Base-by-base conservation (phyloP, 2,888 invertebrate species). In the Ypsolopha scabrella region DNA sequence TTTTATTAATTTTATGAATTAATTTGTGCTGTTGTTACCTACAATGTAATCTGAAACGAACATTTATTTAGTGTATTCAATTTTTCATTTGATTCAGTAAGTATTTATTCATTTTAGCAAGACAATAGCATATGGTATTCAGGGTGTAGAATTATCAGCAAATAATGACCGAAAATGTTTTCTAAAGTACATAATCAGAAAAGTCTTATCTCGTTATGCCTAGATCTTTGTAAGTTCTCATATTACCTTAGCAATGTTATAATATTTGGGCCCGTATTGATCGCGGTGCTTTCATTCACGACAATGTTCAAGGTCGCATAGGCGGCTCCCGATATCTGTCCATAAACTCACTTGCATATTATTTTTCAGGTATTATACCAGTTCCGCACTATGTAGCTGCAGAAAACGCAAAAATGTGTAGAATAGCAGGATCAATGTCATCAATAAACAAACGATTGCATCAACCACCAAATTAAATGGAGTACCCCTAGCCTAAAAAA, bases 1-100 rank as follows among this genome's bases (percentile, higher is more conserved):
- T 80, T 76, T 75, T 69, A 66, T 70, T 65, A 67, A 74, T 61
- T 75, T 75, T 71, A 70, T 61, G 44, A 64, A 64, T 72, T 75
- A 70, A 69, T 76, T 74, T 74, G 61, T 57, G 67, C 67, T 70
- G 61, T 68, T 73, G 66, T 69, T 64, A 71, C 70, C 69, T 81
- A 79, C 80, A 80, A 80, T 79, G 78, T 79, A 73, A 74, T 68
- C 70, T 65, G 61, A 64, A 67, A 67, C 62, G 63, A 57, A 60
- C 61, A 61, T 64, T 67, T 65, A 60, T 72, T 71, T 69, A 63
- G 58, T 58, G 66, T 65, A 62, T 67, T 66, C 69, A 68, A 70
- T 64, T 72, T 77, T 72, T 68, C 59, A 58, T 63, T 62, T 61
- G 61, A 65, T 69, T 65, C 69, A 64, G 80, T 80, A 60, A 77